These are phyloP conservation scores for Crotalus viridis DNA, from an alignment of 2,113 vertebrate genomes.

Conservation along the genomic window DNA sequence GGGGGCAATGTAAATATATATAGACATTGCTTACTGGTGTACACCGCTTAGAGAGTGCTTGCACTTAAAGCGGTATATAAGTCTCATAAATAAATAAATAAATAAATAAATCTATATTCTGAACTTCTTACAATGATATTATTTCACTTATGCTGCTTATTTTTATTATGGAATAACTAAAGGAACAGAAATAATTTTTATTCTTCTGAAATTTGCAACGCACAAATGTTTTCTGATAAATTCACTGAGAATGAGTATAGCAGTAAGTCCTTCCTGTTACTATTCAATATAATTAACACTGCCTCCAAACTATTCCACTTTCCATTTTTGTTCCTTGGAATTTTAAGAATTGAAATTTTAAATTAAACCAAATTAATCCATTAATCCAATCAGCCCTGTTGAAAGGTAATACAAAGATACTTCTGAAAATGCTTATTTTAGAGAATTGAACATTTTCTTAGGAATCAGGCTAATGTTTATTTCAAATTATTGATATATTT, in stretches of 20 bases:
- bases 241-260: not conserved
- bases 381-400: not conserved
- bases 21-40: too few species aligned
- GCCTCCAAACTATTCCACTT: not conserved
- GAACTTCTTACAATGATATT: not conserved
- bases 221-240: not conserved
- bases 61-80: too few species aligned
- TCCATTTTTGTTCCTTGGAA: not conserved
- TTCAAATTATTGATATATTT: not conserved
- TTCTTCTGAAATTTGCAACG: not conserved
- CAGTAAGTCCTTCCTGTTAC: not conserved
- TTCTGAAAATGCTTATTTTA: not conserved
- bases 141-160: not conserved
- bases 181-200: not conserved
- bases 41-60: too few species aligned
- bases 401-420: not conserved
- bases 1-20: too few species aligned
- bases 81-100: too few species aligned
- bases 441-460: not conserved
- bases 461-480: not conserved
- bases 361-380: not conserved
- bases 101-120: rapidly evolving
- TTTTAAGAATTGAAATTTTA: not conserved
- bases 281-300: not conserved
- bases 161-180: not conserved